These are phyloP conservation scores for Dynastes grantii DNA, from an alignment of 2,888 invertebrate genomes.

Conservation along the genomic window DNA sequence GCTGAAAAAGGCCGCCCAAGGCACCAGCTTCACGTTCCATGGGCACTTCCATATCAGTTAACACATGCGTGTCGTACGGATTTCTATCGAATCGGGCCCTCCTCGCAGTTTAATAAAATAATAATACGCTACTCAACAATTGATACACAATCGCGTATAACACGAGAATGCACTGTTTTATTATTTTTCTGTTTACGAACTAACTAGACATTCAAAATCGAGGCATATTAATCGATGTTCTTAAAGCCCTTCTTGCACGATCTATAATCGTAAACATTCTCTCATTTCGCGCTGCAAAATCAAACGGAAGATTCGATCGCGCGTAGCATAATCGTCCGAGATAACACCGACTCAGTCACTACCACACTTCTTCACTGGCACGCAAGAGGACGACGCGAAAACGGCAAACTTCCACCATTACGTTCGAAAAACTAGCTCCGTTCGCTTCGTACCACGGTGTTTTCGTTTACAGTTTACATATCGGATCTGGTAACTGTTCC, in stretches of 20 bases:
- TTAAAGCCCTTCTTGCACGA: too few species aligned
- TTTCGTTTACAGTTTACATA: conserved; percentile 12
- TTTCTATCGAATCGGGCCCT: conserved; percentile 23
- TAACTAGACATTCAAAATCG: too few species aligned
- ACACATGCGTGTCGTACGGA: conserved; percentile 42
- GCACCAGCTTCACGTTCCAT: conserved; percentile 90
- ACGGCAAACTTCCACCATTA: conserved; percentile 44
- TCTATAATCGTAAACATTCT: too few species aligned
- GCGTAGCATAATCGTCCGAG: too few species aligned
- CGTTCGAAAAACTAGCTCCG: conserved; percentile 16
- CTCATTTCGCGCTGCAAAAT: too few species aligned
- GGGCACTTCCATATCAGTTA: conserved; percentile 77
- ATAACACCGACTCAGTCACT: not conserved
- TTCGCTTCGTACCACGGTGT: not conserved
- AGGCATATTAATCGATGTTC: too few species aligned
- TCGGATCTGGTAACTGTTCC: too few species aligned
- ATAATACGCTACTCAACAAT: too few species aligned
- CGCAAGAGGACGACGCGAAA: not conserved
- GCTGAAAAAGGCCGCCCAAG: conserved; percentile 94
- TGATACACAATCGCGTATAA: not conserved
- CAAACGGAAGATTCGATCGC: too few species aligned
- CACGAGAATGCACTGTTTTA: not conserved
- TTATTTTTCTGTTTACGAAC: not conserved
- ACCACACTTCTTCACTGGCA: not conserved
- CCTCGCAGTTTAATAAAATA: not conserved